A percentile compares a stretch with the other conserved stretches of the same genome.
Conservation (phyloP, 2,113 vertebrate genomes). For the Symphodus melops region DNA sequence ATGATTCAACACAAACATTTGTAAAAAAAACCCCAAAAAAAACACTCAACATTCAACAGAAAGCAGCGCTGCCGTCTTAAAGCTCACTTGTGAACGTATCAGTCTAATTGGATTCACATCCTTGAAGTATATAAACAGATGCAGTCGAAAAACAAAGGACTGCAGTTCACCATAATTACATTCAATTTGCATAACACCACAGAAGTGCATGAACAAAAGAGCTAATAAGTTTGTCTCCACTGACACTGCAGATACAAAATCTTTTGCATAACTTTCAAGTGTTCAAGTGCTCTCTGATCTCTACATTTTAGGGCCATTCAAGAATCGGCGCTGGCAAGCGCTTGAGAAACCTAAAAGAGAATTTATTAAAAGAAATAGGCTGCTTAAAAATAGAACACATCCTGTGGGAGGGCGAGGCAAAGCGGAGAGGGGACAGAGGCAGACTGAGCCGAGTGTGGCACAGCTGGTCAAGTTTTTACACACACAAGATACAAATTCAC, state of each 20-base stretch:
- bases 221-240: conserved; percentile 6
- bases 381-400: conserved; percentile 83
- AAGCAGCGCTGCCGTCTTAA: neutral
- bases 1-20: conserved; percentile 1
- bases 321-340: conserved; percentile 48
- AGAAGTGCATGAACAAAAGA: conserved; percentile 19
- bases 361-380: conserved; percentile 84
- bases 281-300: conserved; percentile 42
- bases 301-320: conserved; percentile 45
- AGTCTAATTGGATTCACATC: conserved; percentile 26
- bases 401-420: conserved; percentile 70
- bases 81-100: neutral
- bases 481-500: conserved; percentile 28
- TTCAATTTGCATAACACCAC: conserved; percentile 26
- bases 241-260: conserved; percentile 10
- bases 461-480: conserved; percentile 61
- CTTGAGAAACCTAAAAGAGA: conserved; percentile 74
- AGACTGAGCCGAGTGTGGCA: conserved; percentile 47
- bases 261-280: conserved; percentile 25
- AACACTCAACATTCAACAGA: neutral
- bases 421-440: conserved; percentile 63
- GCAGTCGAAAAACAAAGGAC: conserved; percentile 23
- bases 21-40: neutral
- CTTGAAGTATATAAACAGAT: conserved; percentile 35
- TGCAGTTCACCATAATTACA: conserved; percentile 21